Conservation (phyloP, 2,113 vertebrate species). For the Candoia aspera region DNA sequence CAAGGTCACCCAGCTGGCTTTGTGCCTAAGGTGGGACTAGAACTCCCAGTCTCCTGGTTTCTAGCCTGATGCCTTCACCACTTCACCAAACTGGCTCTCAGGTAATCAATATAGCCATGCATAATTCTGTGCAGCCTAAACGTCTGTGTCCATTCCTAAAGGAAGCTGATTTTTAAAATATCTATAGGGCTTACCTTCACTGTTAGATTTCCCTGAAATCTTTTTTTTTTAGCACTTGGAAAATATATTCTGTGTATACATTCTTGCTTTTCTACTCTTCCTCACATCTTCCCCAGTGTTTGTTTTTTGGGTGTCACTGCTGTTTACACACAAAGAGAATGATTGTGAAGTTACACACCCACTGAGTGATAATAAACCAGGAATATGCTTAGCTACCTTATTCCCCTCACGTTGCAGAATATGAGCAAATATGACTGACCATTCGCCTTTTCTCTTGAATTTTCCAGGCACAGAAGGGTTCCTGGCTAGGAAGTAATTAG, state of each 20-base stretch:
- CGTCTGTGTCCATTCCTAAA: not conserved
- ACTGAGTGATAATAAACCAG: not conserved
- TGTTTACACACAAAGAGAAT: not conserved
- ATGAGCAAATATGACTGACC: conserved; percentile 11
- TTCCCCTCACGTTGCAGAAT: not conserved
- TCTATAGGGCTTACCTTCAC: not conserved
- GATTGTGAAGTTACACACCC: not conserved
- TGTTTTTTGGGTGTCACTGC: not conserved
- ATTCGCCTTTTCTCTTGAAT: not conserved
- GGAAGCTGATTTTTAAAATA: not conserved
- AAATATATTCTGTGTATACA: not conserved
- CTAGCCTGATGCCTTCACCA: too few relatives aligned
- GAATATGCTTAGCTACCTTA: conserved; percentile 22
- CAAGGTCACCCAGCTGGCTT: too few relatives aligned
- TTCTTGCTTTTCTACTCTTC: not conserved
- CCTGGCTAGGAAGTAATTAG: conserved; percentile 6
- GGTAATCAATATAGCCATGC: too few relatives aligned
- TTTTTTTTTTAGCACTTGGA: not conserved
- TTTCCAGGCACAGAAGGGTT: not conserved
- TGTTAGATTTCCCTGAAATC: not conserved
- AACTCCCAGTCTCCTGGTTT: too few relatives aligned
- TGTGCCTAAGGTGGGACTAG: too few relatives aligned
- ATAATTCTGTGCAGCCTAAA: too few relatives aligned
- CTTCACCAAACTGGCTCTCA: too few relatives aligned
- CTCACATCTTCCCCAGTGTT: not conserved